Conservation (phyloP, 2,113 vertebrate genomes). For the Desmodus rotundus region DNA sequence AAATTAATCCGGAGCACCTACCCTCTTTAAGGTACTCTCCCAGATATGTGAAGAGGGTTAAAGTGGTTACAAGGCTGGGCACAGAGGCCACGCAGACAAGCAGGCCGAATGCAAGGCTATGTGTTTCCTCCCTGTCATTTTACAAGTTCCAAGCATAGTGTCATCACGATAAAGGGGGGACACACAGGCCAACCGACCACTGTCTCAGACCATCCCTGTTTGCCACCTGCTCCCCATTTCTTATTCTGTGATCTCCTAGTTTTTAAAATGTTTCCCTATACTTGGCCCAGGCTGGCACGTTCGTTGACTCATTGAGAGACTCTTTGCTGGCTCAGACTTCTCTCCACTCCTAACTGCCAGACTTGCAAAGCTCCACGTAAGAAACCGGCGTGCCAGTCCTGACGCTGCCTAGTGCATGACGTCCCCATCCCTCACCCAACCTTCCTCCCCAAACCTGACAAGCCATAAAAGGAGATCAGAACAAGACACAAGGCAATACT, state of each 20-base stretch:
- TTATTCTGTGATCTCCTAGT: background rate
- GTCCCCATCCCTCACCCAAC: too few species aligned
- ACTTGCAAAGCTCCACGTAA: background rate
- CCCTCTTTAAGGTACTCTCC: background rate
- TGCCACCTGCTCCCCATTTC: background rate
- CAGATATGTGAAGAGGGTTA: background rate
- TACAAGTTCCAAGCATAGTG: background rate
- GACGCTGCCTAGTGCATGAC: rapidly evolving
- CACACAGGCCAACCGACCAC: background rate
- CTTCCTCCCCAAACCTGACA: background rate
- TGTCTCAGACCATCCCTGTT: background rate
- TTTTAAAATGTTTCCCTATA: background rate
- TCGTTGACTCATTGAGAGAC: background rate
- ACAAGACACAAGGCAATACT: background rate
- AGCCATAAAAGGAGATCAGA: background rate
- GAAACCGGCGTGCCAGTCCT: background rate
- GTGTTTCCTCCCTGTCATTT: background rate
- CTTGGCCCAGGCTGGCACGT: background rate
- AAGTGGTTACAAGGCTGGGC: background rate
- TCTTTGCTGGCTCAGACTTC: background rate
- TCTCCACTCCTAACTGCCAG: background rate
- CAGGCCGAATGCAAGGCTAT: background rate
- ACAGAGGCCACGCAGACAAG: background rate
- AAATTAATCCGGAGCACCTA: background rate
- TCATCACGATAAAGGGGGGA: background rate